phyloP scores from a whole-genome alignment of 2,888 invertebrate species.

The Plagiodera versicolora region DNA sequence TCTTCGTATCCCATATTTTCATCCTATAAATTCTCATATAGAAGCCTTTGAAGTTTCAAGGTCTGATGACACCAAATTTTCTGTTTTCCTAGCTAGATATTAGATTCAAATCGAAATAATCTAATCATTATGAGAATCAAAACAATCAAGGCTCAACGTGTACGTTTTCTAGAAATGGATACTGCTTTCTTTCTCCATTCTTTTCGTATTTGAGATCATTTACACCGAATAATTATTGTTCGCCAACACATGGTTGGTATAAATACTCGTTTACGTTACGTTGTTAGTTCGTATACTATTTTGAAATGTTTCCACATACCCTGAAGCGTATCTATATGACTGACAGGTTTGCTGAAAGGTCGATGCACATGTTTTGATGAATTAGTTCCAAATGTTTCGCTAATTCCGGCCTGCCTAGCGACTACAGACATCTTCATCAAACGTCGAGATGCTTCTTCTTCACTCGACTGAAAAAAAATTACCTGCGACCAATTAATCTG shows the following conservation, averaged over 20 bases:
- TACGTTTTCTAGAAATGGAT: no score
- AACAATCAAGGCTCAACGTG: no score
- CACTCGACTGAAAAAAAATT: slow-evolving; percentile 18
- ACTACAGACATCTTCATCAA: slow-evolving; percentile 28
- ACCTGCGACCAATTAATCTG: slow-evolving; percentile 25
- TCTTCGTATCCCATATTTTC: no score
- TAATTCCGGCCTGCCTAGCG: slow-evolving; percentile 26
- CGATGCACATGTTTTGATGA: slow-evolving; percentile 27
- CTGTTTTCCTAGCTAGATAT: no score
- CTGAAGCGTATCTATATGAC: neutral
- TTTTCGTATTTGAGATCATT: neutral
- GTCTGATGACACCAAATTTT: no score
- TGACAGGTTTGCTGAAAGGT: slow-evolving; percentile 14
- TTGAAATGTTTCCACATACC: neutral
- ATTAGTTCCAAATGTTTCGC: slow-evolving; percentile 34
- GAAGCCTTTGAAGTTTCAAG: no score
- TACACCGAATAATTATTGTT: neutral
- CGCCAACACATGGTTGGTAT: neutral
- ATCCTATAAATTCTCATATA: no score
- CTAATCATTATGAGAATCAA: no score
- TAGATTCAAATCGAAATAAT: no score
- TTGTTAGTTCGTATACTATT: neutral
- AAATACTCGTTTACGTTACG: neutral
- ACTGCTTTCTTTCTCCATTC: neutral
- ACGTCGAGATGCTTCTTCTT: slow-evolving; percentile 16